phyloP scores from a whole-genome alignment of 1,140 invertebrate species.

The Oryctes rhinoceros region DNA sequence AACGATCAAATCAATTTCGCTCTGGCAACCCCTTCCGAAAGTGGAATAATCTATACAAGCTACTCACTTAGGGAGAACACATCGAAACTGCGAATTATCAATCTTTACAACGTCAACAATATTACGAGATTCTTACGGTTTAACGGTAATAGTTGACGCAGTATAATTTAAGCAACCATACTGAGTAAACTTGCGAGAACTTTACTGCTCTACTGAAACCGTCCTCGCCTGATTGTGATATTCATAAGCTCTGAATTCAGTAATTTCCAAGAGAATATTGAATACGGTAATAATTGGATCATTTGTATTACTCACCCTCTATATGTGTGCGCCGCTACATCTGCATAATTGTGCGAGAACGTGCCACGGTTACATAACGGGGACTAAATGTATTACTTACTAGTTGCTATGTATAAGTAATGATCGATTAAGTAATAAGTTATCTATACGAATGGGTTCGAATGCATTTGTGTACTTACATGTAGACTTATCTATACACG shows the following conservation, averaged over 20 bases:
- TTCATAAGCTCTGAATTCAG: background rate
- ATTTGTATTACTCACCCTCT: conserved; percentile 13
- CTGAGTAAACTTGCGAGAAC: conserved; percentile 5
- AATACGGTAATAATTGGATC: conserved; percentile 31
- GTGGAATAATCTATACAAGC: background rate
- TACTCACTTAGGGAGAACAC: background rate
- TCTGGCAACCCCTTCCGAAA: too few relatives aligned
- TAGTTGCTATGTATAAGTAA: background rate
- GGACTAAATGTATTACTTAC: background rate
- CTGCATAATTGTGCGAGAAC: background rate
- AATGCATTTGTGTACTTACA: too few relatives aligned
- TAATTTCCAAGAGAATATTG: conserved; percentile 22
- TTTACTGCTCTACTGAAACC: background rate
- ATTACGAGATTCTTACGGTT: background rate
- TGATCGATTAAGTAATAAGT: background rate
- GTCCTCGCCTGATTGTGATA: conserved; percentile 10
- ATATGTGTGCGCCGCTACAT: background rate
- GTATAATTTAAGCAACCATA: conserved; percentile 1
- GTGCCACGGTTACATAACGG: background rate
- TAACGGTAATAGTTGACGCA: background rate
- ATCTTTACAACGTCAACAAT: conserved; percentile 12
- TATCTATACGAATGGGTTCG: background rate
- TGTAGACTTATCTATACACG: too few relatives aligned
- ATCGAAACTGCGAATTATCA: conserved; percentile 13
- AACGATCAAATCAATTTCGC: too few relatives aligned